phyloP scores from a whole-genome alignment of 23 tunicate genomes.

The Trididemnum clinides region DNA sequence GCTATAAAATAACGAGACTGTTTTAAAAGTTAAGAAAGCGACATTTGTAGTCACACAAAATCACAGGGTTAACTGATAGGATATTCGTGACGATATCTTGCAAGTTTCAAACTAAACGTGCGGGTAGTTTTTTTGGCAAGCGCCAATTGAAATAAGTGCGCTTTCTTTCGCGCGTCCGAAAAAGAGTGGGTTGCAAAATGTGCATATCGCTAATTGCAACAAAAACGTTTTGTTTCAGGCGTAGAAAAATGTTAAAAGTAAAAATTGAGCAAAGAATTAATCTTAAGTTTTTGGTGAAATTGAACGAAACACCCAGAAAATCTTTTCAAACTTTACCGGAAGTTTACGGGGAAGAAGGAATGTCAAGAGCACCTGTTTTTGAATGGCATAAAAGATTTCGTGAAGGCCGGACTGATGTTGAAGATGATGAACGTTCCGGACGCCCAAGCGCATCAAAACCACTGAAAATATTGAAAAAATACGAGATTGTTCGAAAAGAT shows the following conservation, averaged over 20 bases:
- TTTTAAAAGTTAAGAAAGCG: too few relatives aligned
- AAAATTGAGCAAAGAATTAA: not conserved
- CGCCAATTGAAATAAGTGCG: not conserved
- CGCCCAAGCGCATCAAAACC: not conserved
- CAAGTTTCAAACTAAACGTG: constrained; percentile 12
- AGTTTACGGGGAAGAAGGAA: not conserved
- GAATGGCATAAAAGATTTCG: not conserved
- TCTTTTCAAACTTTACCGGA: not conserved
- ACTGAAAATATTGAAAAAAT: not conserved
- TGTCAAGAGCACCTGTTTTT: constrained; percentile 4
- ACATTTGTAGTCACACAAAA: too few relatives aligned
- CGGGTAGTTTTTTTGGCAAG: not conserved
- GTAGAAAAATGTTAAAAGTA: not conserved
- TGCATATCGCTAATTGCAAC: not conserved
- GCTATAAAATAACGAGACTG: too few relatives aligned
- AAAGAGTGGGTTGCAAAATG: not conserved
- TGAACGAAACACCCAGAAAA: not conserved
- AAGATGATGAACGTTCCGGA: not conserved
- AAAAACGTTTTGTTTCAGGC: not conserved
- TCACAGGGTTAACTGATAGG: constrained; percentile 4
- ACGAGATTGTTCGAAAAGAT: not conserved
- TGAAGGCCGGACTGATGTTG: not conserved
- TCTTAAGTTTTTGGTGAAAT: not conserved
- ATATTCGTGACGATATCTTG: not conserved
- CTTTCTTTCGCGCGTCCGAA: not conserved